Conservation (phyloP, 2,888 invertebrate genomes). For the Ophioninae sp. region DNA sequence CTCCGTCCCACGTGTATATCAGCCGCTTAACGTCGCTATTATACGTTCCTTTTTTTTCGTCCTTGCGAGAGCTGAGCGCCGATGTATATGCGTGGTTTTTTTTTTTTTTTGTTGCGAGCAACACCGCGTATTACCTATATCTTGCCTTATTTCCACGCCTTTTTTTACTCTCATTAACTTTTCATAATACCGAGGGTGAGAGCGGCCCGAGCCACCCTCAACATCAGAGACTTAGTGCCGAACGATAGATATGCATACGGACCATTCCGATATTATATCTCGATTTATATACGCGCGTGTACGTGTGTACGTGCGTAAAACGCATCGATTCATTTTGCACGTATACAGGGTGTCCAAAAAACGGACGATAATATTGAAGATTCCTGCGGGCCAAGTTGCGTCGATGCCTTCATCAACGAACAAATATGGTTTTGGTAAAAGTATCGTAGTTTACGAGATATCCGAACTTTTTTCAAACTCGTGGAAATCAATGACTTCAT, state of each 20-base stretch:
- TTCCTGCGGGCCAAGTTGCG: no score
- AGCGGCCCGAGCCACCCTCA: slow-evolving; percentile 40
- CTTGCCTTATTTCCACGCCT: slow-evolving; percentile 33
- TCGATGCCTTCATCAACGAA: no score
- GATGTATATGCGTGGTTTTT: slow-evolving; percentile 4
- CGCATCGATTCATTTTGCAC: slow-evolving; percentile 9
- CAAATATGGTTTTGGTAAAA: no score
- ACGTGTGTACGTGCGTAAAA: slow-evolving; percentile 1
- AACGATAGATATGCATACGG: slow-evolving; percentile 63
- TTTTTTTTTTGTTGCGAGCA: slow-evolving; percentile 30
- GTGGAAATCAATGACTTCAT: no score
- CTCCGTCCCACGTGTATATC: slow-evolving; percentile 55
- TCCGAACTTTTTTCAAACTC: no score
- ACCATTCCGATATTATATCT: slow-evolving; percentile 47
- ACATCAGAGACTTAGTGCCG: slow-evolving; percentile 67
- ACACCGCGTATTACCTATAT: slow-evolving; percentile 41
- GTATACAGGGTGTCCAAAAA: no score
- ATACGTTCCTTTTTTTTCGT: slow-evolving; percentile 55
- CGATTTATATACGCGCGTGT: slow-evolving; percentile 6
- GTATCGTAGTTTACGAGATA: no score
- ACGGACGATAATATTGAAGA: no score
- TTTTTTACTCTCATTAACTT: slow-evolving; percentile 49
- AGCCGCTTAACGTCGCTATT: slow-evolving; percentile 60
- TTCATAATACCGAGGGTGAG: slow-evolving; percentile 57
- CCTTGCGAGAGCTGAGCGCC: slow-evolving; percentile 6